Evolutionary conservation across 1,140 invertebrate species (phyloP), one percentile per base, ranked within the genome.

Genomic region (Drosophila kohkoa): DNA sequence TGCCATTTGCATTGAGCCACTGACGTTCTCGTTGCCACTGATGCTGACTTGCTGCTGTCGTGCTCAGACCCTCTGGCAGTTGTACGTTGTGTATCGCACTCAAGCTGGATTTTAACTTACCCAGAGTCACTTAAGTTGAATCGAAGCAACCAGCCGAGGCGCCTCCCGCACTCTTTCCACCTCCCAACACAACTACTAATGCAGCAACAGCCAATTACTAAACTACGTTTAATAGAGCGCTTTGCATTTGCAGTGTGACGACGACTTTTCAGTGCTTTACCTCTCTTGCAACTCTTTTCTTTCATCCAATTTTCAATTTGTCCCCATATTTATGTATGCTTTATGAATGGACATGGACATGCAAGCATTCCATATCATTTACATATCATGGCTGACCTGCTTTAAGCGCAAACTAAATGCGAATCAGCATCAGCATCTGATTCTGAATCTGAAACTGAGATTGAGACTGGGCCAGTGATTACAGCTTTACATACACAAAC

Each of bases 131-230:
- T 73, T 71, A 38, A 71, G 51, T 59, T 60, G 59, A 59, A 51
- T 71, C n/a, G 60, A 25, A 62, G 70, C 57, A 30, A n/a, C 11
- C 10, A n/a, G 45, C 49, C 62, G 46, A 57, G 55, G 25, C 51
- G 55, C 69, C 68, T 79, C 1, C 3, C 20, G 20, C 20, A 4
- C 3, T 25, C 20, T 25, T 25, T 25, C 20, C 20, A 25, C 20
- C 20, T 0, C 20, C 20, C 20, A 20, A 0, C 6, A 8, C 16
- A 48, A 7, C 11, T 11, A 16, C 13, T 25, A 25, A n/a, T 20
- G 43, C 64, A 67, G 49, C 25, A 32, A 25, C 45, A 62, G 71
- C 76, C 82, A 82, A 82, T 82, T 82, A 79, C 81, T 79, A 69
- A 82, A 68, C 71, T 79, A 66, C 41, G 66, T 71, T 72, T 79